Evolutionary conservation across 2,113 vertebrate species (phyloP).

Genomic region (Cyprinodon variegatus): DNA sequence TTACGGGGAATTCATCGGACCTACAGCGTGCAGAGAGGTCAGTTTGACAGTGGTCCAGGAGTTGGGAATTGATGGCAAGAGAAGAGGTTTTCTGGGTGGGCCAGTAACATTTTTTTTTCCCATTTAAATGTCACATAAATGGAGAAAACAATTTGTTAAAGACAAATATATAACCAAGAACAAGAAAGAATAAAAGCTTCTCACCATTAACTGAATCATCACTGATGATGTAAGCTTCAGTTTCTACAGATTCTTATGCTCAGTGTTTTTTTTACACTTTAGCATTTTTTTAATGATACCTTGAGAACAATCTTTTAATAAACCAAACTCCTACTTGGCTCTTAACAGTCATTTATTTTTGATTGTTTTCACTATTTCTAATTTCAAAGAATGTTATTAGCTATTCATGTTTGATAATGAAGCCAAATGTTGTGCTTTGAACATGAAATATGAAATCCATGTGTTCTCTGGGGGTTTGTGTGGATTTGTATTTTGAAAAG

Average conservation of each 20-base stretch:
- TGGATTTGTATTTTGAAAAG: neutral
- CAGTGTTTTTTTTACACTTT: neutral
- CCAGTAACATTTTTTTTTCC: neutral
- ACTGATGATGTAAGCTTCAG: neutral
- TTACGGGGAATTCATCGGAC: conserved; percentile 73
- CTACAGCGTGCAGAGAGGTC: conserved; percentile 74
- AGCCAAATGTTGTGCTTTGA: neutral
- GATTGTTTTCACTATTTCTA: neutral
- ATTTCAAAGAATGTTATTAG: neutral
- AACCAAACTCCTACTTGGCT: neutral
- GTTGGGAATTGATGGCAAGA: neutral
- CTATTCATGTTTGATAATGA: neutral
- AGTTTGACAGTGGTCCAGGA: conserved; percentile 4
- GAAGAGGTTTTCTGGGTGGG: neutral
- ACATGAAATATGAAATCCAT: neutral
- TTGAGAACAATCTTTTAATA: neutral
- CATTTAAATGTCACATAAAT: neutral
- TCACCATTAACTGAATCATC: conserved; percentile 1
- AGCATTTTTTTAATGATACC: neutral
- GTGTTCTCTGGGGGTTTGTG: neutral
- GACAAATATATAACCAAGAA: neutral
- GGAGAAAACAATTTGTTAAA: too few relatives aligned
- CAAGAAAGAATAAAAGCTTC: neutral
- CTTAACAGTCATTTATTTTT: neutral
- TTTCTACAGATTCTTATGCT: neutral